These are phyloP conservation scores for Sterna hirundo DNA, from an alignment of 2,113 vertebrate genomes.

Conservation along the genomic window DNA sequence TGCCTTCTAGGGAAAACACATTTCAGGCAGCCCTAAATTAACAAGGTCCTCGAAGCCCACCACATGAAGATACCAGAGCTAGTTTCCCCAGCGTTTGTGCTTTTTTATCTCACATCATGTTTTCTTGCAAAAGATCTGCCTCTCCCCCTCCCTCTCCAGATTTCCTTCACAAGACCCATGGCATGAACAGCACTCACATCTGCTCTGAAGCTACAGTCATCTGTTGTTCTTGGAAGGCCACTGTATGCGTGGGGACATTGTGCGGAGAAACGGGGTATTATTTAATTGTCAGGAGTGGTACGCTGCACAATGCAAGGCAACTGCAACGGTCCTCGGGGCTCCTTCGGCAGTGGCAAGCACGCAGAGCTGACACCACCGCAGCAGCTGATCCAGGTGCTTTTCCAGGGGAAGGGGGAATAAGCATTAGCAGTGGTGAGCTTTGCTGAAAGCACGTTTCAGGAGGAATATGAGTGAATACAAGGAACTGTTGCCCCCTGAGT, in stretches of 20 bases:
- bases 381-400: not conserved
- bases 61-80: not conserved
- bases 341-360: not conserved
- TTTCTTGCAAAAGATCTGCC: not conserved
- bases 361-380: not conserved
- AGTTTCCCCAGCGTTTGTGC: rapidly evolving
- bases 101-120: not conserved
- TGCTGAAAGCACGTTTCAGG: not conserved
- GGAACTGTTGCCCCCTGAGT: not conserved
- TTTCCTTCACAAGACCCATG: not conserved
- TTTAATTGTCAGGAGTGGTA: rapidly evolving
- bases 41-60: not conserved
- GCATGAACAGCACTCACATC: not conserved
- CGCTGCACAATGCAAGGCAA: not conserved
- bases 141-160: not conserved
- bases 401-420: not conserved
- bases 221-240: constrained; percentile 7
- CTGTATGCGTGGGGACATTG: not conserved
- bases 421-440: not conserved
- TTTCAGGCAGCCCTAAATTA: not conserved
- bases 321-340: not conserved
- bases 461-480: not conserved
- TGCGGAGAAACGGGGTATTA: not conserved
- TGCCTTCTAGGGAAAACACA: not conserved
- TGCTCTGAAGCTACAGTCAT: not conserved